A percentile compares a stretch with the other conserved stretches of the same genome.
phyloP scores from a whole-genome alignment of 2,113 vertebrate genomes.

The Harpagus bidentatus region DNA sequence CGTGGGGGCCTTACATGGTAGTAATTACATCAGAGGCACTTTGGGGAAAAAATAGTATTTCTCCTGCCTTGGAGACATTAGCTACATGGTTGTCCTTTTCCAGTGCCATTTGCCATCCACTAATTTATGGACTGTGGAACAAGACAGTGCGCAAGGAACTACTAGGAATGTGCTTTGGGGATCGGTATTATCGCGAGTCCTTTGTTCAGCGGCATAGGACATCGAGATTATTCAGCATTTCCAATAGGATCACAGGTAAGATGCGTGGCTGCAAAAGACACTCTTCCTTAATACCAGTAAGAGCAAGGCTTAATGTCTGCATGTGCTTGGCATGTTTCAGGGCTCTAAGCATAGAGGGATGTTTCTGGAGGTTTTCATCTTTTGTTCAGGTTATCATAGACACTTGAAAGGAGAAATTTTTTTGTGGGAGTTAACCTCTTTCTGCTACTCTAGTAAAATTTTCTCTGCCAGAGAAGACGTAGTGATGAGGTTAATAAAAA shows the following conservation, averaged over 20 bases:
- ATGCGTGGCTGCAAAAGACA: accelerated
- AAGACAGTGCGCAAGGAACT: slow-evolving; percentile 97
- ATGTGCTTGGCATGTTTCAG: neutral
- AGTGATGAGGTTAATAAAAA: neutral
- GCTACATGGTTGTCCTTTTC: slow-evolving; percentile 94
- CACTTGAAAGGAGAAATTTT: neutral
- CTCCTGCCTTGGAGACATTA: slow-evolving; percentile 87
- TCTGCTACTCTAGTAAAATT: neutral
- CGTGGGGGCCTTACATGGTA: slow-evolving; percentile 93
- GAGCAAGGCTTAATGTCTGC: neutral
- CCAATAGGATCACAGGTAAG: slow-evolving; percentile 95
- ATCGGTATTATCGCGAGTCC: slow-evolving; percentile 91
- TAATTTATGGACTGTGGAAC: slow-evolving; percentile 98
- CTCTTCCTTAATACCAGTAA: neutral
- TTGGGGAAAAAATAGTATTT: slow-evolving; percentile 88
- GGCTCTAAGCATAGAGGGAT: neutral
- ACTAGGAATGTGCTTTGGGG: slow-evolving; percentile 94
- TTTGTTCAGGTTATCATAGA: neutral
- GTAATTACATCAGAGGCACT: slow-evolving; percentile 91
- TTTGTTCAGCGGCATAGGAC: slow-evolving; percentile 89
- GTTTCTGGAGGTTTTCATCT: neutral
- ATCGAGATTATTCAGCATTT: slow-evolving; percentile 93
- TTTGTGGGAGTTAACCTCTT: neutral
- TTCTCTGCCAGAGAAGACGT: neutral
- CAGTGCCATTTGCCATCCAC: slow-evolving; percentile 91